phyloP scores from a whole-genome alignment of 1,140 invertebrate genomes.

The Drosophila albomicans region DNA sequence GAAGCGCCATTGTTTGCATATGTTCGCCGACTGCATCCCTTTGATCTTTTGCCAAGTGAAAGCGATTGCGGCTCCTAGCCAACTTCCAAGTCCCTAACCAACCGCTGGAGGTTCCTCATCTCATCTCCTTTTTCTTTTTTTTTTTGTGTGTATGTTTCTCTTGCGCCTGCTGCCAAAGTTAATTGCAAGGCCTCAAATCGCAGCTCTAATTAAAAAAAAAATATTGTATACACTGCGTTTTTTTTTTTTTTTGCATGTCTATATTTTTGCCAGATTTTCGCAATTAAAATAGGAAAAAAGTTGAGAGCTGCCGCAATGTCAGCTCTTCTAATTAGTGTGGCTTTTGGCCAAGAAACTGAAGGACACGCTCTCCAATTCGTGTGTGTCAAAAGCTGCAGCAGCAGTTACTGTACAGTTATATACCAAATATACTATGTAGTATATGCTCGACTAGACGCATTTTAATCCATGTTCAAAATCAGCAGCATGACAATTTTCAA shows the following conservation, averaged over 20 bases:
- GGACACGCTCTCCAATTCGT: slow-evolving; percentile 7
- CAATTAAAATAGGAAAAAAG: slow-evolving; percentile 67
- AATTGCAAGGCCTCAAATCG: slow-evolving; percentile 64
- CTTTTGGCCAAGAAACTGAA: slow-evolving; percentile 5
- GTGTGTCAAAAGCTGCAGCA: background rate
- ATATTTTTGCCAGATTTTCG: slow-evolving; percentile 14
- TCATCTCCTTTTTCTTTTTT: background rate
- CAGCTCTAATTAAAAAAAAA: slow-evolving; percentile 74
- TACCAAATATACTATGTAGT: too few species aligned
- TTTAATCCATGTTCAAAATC: slow-evolving; percentile 20
- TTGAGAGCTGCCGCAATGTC: slow-evolving; percentile 27
- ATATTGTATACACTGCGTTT: background rate
- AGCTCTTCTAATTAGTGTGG: slow-evolving; percentile 26
- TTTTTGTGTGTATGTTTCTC: too few species aligned
- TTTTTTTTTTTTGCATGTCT: background rate
- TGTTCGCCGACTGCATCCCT: slow-evolving; percentile 61
- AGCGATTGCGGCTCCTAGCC: slow-evolving; percentile 65
- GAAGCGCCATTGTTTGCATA: slow-evolving; percentile 73
- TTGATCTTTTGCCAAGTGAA: slow-evolving; percentile 81
- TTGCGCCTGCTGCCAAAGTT: slow-evolving; percentile 61
- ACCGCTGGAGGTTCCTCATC: slow-evolving; percentile 22
- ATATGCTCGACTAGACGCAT: background rate
- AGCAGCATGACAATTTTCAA: slow-evolving; percentile 11
- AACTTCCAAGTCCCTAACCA: slow-evolving; percentile 6
- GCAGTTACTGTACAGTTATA: too few species aligned